Base-by-base conservation (phyloP, 2,113 vertebrate genomes). In the Cyrtonyx montezumae region DNA sequence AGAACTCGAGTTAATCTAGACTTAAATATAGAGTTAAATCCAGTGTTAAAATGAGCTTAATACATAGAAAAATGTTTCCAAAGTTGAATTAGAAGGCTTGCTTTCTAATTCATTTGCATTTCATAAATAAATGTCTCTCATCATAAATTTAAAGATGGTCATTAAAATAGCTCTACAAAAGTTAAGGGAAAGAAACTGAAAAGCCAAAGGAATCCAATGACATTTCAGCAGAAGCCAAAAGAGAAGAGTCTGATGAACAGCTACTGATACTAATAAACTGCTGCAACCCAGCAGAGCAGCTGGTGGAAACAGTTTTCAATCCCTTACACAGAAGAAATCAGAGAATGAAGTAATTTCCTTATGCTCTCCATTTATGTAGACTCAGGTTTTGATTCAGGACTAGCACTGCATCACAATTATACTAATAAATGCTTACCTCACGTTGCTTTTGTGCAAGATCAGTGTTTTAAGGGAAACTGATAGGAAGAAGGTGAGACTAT, bases 131-230 rank as follows among this genome's bases (percentile, higher is more conserved):
- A 70, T 49, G 11, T 7, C 30, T 14, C 80, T 56, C 34, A 11
- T 32, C 4, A 16, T 6, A 48, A n/a, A 48, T 40, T 19, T 5
- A 25, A 65, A 84, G 19, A 83, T 19, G 10, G 21, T 20, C 4
- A 76, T 42, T 73, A 19, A 65, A 74, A n/a, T 2, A 75, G 13
- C 19, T 45, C 37, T 80, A 70, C 49, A 48, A 13, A 86, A 69
- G 8, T 30, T 37, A 32, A 58, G 30, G 3, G 8, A 28, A 3
- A 40, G 53, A 61, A 82, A 28, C 2, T 16, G 63, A 40, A 79
- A 62, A 53, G 0, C 0, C 36, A 80, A 62, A 62, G 28, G 25
- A n/a, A 68, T 68, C 3, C 63, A 51, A 0, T 3, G 30, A 6
- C 58, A 34, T 66, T 74, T 28, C 37, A 61, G n/a, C 28, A 87